These are phyloP conservation scores for Coregonus clupeaformis DNA, from an alignment of 2,113 vertebrate genomes.

Conservation along the genomic window DNA sequence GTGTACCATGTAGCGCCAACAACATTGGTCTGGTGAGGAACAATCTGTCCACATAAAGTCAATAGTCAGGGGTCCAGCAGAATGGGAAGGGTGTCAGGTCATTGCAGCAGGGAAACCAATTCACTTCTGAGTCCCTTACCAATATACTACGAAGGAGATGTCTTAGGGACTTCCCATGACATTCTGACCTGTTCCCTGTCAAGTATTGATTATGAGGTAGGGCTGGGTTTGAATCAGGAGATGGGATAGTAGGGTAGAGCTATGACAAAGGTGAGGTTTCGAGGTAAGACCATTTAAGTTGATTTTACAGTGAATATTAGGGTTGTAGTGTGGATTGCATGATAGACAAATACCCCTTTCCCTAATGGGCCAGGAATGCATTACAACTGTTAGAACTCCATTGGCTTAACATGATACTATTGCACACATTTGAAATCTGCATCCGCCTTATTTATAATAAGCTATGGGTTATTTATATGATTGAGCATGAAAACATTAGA, in stretches of 20 bases:
- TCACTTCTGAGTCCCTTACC: too few relatives aligned
- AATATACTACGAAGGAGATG: too few relatives aligned
- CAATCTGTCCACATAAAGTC: too few relatives aligned
- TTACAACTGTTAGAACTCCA: neutral
- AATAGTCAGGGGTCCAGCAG: too few relatives aligned
- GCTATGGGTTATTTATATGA: neutral
- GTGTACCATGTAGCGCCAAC: too few relatives aligned
- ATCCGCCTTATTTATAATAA: neutral
- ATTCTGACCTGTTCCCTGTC: neutral
- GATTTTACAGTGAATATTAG: neutral
- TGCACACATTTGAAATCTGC: neutral
- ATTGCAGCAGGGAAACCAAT: too few relatives aligned
- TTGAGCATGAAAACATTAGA: neutral
- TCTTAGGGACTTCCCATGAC: too few relatives aligned
- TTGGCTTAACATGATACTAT: neutral
- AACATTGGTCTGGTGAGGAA: too few relatives aligned
- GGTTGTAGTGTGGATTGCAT: neutral
- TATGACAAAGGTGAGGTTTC: neutral
- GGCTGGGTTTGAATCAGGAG: neutral
- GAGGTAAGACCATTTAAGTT: neutral
- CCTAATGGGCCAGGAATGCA: neutral
- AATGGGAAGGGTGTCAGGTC: too few relatives aligned
- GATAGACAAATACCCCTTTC: neutral
- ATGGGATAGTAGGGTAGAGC: neutral
- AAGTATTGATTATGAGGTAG: neutral